Evolutionary conservation across 2,113 vertebrate genomes (phyloP).

Genomic region (Carettochelys insculpta): DNA sequence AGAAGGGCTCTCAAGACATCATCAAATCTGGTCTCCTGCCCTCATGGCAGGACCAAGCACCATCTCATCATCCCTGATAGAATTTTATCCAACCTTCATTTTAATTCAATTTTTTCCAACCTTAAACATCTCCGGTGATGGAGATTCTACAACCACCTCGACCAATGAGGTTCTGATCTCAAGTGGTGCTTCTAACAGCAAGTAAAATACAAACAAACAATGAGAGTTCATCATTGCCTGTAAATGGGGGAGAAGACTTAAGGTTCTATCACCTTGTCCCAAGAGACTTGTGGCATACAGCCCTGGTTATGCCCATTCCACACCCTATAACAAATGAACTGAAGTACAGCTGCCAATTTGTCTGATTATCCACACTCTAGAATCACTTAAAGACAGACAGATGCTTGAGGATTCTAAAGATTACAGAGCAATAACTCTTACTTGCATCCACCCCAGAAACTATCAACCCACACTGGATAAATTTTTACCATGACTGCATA

Average conservation of each 20-base stretch:
- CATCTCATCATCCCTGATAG: too few species aligned
- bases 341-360: background rate
- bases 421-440: background rate
- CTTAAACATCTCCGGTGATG: too few species aligned
- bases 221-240: background rate
- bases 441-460: background rate
- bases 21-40: too few species aligned
- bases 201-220: background rate
- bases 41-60: too few species aligned
- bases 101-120: too few species aligned
- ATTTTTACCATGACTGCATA: background rate
- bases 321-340: background rate
- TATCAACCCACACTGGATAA: background rate
- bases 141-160: too few species aligned
- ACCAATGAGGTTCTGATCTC: background rate
- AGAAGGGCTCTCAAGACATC: too few species aligned
- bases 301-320: background rate
- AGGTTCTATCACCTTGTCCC: background rate
- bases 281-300: background rate
- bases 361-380: background rate
- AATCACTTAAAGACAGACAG: background rate
- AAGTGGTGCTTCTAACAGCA: background rate
- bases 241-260: rapidly evolving
- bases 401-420: background rate
- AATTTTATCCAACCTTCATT: too few species aligned